Conservation (phyloP, 2,797 vertebrate species). For the Tokudaia tokunoshimensis region DNA sequence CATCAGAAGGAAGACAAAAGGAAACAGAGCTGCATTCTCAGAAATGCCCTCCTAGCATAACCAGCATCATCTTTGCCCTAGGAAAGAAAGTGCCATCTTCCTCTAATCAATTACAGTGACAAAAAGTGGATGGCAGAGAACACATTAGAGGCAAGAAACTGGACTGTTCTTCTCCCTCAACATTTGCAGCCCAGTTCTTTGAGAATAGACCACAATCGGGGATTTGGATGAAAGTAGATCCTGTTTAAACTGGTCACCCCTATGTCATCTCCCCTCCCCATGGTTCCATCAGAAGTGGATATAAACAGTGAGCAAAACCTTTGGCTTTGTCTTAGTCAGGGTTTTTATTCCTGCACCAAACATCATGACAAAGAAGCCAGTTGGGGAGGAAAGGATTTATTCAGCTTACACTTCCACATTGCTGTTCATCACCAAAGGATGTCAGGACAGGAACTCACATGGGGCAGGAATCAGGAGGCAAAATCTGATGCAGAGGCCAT, state of each 20-base stretch:
- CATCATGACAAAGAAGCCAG: too few relatives aligned
- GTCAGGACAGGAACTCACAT: not conserved
- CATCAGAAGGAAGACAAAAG: not conserved
- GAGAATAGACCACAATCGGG: not conserved
- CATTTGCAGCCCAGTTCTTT: constrained; percentile 43
- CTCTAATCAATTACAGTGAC: constrained; percentile 68
- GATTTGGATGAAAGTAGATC: not conserved
- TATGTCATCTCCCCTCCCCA: fast-evolving
- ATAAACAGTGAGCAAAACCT: not conserved
- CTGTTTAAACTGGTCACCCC: not conserved
- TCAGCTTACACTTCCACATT: not conserved
- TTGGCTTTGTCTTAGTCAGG: not conserved
- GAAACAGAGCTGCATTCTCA: not conserved
- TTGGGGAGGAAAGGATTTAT: not conserved
- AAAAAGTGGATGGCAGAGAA: constrained; percentile 2
- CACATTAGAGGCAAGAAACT: constrained; percentile 74
- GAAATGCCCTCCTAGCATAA: constrained; percentile 22
- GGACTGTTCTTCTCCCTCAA: constrained; percentile 60
- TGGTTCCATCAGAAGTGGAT: not conserved
- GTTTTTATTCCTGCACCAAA: not conserved
- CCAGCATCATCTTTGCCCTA: constrained; percentile 36
- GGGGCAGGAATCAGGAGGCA: not conserved
- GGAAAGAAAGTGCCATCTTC: constrained; percentile 43
- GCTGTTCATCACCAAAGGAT: not conserved
- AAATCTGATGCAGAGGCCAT: not conserved